Evolutionary conservation across 1,140 invertebrate genomes (phyloP), one percentile per base, ranked within the genome.

Genomic region (Aphaenogaster floridana): DNA sequence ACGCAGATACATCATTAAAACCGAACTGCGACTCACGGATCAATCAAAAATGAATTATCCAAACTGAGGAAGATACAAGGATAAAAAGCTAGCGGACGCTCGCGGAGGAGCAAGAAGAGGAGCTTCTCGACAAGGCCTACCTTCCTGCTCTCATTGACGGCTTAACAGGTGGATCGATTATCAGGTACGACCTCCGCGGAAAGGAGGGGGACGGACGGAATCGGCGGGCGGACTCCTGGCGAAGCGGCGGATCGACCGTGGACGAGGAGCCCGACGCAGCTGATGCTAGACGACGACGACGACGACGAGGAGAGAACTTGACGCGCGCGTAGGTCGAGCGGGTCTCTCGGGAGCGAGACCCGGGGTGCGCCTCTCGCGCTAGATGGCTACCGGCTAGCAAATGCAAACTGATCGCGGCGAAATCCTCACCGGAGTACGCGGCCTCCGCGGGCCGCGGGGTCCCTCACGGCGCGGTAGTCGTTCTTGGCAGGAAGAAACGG

Each of bases 401-500:
- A 90, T 91, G 90, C 90, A 90, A 69, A 91, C 90, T 88, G 90
- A 88, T 91, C 90, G 64, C 83, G 64, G 36, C 54, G 87, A 86
- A 91, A 91, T 90, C 78, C 63, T 78, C 83, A 54, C n/a, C 59
- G 76, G 59, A 89, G 74, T 63, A 80, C 74, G 77, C 66, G 57
- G 87, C 92, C 90, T 34, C 63, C 36, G 50, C 52, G 52, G 48
- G 76, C 11, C 71, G 71, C 50, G 69, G 48, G 61, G 83, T 68
- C 48, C 34, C 80, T 74, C 80, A 50, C 91, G 92, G 94, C 93
- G 94, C 93, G 90, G 91, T 93, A 92, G 92, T 93, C 92, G 91
- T 91, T 92, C 91, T 94, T 93, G 94, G 92, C 94, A 94, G 91
- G 92, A 93, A 91, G 90, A 93, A 91, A 91, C 80, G 88, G 90